Evolutionary conservation across 2,113 vertebrate genomes (phyloP), one percentile per base, ranked within the genome.

Genomic region (Potamarius usumacintae): DNA sequence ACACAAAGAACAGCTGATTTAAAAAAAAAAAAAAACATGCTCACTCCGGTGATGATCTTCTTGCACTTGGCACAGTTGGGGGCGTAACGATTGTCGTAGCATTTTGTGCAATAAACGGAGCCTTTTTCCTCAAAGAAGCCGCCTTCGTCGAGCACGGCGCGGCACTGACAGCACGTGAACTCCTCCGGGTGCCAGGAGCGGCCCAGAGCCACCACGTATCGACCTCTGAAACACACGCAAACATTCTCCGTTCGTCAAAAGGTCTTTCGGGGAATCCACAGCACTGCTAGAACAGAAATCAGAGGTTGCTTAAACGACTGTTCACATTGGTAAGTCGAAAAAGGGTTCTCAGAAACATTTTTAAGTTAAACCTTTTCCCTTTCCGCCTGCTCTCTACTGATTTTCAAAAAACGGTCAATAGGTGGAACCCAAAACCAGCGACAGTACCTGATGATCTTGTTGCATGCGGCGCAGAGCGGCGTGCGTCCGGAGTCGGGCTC

Each of bases 81-180:
- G 0, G 98, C 97, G 0, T 97, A 99, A 91, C 97, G 96, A 30
- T 95, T 95, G 84, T 99, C 97, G 0, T 99, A 96, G 94, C 98
- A 99, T 89, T 96, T 96, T 22, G 97, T 97, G 80, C 98, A 99
- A 93, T 97, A 99, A 92, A 99, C 95, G 7, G 97, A 96, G 42
- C 98, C 98, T 85, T 96, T 96, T 91, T 99, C 98, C 93, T 99
- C 98, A 0, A 99, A 99, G 95, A 99, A 99, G 86, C 98, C 98
- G 0, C 97, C 98, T 92, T 99, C 98, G 14, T 99, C 98, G 92
- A 99, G 93, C 69, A 97, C 90, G 78, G 92, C 96, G 90, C 97
- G 96, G 91, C 98, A 99, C 94, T 99, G 98, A 55, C 95, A 96
- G 94, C 98, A 99, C 20, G 92, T 96, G 83, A 99, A 99, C 92